Base-by-base conservation (phyloP, 2,888 invertebrate genomes). In the Xylota segnis region DNA sequence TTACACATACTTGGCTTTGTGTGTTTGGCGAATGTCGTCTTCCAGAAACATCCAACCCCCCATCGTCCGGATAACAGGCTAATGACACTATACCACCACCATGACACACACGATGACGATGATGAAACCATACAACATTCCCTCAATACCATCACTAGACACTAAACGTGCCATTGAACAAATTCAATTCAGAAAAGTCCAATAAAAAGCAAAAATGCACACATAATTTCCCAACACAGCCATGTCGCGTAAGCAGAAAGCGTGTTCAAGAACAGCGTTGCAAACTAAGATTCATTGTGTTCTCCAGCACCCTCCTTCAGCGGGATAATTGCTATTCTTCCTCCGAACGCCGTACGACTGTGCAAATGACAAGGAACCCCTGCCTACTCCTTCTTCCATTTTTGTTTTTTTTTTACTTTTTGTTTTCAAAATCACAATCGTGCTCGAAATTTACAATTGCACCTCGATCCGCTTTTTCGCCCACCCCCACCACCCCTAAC, bases 51-150 rank as follows among this genome's bases (percentile, higher is more conserved):
- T 27, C 18, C 5, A 29, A n/a, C 29, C 65, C 58, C 0, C 45
- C 50, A 12, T 10, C 50, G 50, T 47, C 66, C 32, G 52, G 59
- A 86, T 71, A 76, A 71, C 75, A 86, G 81, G 75, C 71, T 81
- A 76, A 81, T 86, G 84, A 86, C 84, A 81, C 81, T 79, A 66
- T 63, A 40, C 58, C 52, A 77, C 76, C 56, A 16, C 47, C 54
- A 66, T 59, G 50, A 52, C 72, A 71, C 66, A 61, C 74, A 78
- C 32, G 58, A 70, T 70, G 70, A 79, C 61, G 72, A 63, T 59
- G 61, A 63, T 71, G 84, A 86, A 86, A 76, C 84, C 84, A 54
- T 81, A 86, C 66, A 81, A 71, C 56, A 58, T 58, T 37, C 72
- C 65, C 58, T 82, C 75, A 75, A 82, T 63, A 50, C 43, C 59